A percentile compares a stretch with the other conserved stretches of the same genome.
phyloP scores from a whole-genome alignment of 2,888 invertebrate species.

The Caenorhabditis doughertyi region DNA sequence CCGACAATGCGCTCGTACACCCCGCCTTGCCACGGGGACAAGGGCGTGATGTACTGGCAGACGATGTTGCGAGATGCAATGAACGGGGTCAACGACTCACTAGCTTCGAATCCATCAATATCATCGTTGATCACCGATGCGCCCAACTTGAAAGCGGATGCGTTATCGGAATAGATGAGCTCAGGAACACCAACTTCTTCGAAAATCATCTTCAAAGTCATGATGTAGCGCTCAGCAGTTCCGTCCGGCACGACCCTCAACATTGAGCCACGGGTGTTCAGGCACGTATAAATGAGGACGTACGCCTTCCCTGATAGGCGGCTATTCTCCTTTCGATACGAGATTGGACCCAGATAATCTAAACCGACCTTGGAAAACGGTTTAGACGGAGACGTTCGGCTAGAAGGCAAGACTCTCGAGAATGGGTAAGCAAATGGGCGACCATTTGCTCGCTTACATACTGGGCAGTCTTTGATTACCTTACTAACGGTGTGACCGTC shows the following conservation, averaged over 20 bases:
- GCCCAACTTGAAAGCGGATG: neutral
- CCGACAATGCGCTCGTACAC: conserved; percentile 84
- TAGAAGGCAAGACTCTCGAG: neutral
- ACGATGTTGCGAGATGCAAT: neutral
- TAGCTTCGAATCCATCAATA: neutral
- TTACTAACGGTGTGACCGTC: neutral
- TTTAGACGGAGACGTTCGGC: neutral
- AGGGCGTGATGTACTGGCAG: conserved; percentile 82
- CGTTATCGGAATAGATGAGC: conserved; percentile 6
- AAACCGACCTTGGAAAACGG: conserved; percentile 4
- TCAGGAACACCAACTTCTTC: neutral
- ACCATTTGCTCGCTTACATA: neutral
- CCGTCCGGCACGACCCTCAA: neutral
- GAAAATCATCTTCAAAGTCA: neutral
- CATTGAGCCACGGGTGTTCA: neutral
- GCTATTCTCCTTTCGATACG: neutral
- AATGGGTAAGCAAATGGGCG: neutral
- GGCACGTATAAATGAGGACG: neutral
- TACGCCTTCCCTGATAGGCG: neutral
- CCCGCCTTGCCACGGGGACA: conserved; percentile 84
- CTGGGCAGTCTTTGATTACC: neutral
- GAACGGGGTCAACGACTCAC: neutral
- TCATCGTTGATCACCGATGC: neutral
- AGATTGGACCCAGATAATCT: conserved; percentile 13
- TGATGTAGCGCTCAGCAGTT: neutral